Percentiles rank a stretch among this genome's conserved stretches.
These are phyloP conservation scores for Vollenhovia emeryi DNA, from an alignment of 1,140 invertebrate genomes.

Conservation along the genomic window DNA sequence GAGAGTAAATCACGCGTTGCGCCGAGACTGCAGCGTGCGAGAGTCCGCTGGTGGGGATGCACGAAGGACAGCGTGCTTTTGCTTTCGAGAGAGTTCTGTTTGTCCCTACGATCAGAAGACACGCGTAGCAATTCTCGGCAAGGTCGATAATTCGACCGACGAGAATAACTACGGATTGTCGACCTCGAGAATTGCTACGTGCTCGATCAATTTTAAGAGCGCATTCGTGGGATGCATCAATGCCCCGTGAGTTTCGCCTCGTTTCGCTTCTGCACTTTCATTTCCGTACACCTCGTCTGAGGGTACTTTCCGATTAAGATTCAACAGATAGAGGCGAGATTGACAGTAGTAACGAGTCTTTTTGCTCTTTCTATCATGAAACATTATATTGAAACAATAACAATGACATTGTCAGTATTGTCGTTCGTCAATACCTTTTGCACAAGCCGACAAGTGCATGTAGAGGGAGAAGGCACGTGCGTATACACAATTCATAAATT, in stretches of 20 bases:
- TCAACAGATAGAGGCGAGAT: neutral
- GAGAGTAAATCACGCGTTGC: slow-evolving; percentile 19
- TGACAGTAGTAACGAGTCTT: neutral
- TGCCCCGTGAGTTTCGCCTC: neutral
- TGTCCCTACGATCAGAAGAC: neutral
- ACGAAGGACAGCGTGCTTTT: slow-evolving; percentile 40
- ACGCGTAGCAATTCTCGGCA: neutral
- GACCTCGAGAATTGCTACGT: no score
- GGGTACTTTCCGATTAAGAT: slow-evolving; percentile 13
- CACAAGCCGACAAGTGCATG: neutral
- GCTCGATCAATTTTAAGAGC: slow-evolving; percentile 2
- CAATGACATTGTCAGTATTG: neutral
- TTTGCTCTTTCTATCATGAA: neutral
- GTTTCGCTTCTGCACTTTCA: neutral
- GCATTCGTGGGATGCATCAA: neutral
- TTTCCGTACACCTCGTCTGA: neutral
- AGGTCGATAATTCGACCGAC: neutral
- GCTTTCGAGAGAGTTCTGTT: slow-evolving; percentile 1
- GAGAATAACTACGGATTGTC: neutral
- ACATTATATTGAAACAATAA: neutral
- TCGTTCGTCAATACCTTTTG: neutral
- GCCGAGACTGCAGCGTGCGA: neutral
- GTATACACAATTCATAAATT: neutral
- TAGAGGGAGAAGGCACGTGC: slow-evolving; percentile 18
- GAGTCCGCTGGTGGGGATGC: slow-evolving; percentile 18